Base-by-base conservation (phyloP, 1,140 invertebrate genomes). In the Scaptodrosophila lebanonensis region DNA sequence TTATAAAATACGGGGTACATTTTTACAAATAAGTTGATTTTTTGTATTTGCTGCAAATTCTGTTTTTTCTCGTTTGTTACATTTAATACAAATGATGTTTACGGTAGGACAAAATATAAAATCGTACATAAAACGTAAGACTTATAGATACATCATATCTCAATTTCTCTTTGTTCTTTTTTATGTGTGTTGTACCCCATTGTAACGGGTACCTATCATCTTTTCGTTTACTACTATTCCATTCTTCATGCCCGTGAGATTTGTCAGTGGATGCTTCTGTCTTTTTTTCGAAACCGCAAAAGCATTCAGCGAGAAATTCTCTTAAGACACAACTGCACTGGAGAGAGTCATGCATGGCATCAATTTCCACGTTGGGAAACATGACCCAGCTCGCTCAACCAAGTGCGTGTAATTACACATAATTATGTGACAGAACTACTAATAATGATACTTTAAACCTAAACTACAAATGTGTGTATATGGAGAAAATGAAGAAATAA, bases 261-360 rank as follows among this genome's bases (percentile, higher is more conserved):
- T 82, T 49, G 52, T 77, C 65, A 36, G 30, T 66, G 40, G 25
- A 68, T 77, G 70, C n/a, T 36, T 66, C 16, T 4, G 20, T 5
- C 4, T 2, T 4, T 15, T 8, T 0, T 2, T 0, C 4, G 7
- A 16, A 6, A 16, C 12, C 4, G 5, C 38, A 27, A 35, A 82
- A 44, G 33, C 70, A 82, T 66, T 13, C 33, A 73, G 40, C 50
- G 29, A 77, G 64, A 42, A 82, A 82, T 77, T 52, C n/a, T n/a
- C n/a, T n/a, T n/a, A n/a, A 13, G 1, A 16, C 12, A 11, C 8
- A 16, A 13, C 7, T n/a, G 27, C 2, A 40, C 13, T 15, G 22
- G 4, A 16, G 3, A 7, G 25, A 7, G 15, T 3, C 11, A 27
- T 20, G 15, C 32, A 16, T 64, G 29, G 11, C 36, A 22, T 4